Evolutionary conservation across 2,797 vertebrate species (phyloP).

Genomic region (Sebastes hubbsi): DNA sequence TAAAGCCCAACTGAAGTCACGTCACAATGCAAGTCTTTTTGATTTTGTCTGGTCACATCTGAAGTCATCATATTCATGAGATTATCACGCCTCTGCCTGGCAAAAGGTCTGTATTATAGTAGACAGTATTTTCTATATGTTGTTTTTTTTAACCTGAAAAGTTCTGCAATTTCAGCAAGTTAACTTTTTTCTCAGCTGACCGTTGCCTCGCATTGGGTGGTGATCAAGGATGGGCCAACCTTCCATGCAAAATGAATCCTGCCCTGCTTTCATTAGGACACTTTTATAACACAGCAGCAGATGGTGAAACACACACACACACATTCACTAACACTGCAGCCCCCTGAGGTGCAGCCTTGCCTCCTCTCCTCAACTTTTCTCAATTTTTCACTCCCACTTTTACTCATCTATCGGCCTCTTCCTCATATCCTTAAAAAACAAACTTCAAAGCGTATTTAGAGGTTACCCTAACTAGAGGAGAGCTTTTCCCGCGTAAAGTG

Average conservation of each 20-base stretch:
- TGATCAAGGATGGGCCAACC: slow-evolving; percentile 58
- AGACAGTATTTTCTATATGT: not conserved
- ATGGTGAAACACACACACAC: slow-evolving; percentile 61
- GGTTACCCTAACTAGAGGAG: slow-evolving; percentile 9
- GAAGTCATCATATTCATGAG: not conserved
- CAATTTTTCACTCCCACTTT: slow-evolving; percentile 53
- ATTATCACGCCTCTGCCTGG: not conserved
- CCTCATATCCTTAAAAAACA: slow-evolving; percentile 18
- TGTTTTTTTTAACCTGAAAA: slow-evolving; percentile 7
- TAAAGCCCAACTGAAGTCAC: not conserved
- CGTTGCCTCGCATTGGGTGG: slow-evolving; percentile 31
- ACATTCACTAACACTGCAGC: slow-evolving; percentile 27
- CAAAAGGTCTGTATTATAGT: not conserved
- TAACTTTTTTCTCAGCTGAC: slow-evolving; percentile 46
- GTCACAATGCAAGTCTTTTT: not conserved
- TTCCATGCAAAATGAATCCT: slow-evolving; percentile 63
- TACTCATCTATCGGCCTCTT: slow-evolving; percentile 36
- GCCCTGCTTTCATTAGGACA: slow-evolving; percentile 68
- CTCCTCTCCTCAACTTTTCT: slow-evolving; percentile 67
- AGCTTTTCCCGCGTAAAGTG: slow-evolving; percentile 13
- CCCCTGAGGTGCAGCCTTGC: slow-evolving; percentile 56
- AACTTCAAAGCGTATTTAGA: slow-evolving; percentile 63
- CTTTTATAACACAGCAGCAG: slow-evolving; percentile 69
- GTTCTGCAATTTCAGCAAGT: slow-evolving; percentile 14
- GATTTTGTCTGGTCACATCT: not conserved